Conservation (phyloP, 37 sponge, comb jelly and placozoan genomes). For the Theonella swinhoei region DNA sequence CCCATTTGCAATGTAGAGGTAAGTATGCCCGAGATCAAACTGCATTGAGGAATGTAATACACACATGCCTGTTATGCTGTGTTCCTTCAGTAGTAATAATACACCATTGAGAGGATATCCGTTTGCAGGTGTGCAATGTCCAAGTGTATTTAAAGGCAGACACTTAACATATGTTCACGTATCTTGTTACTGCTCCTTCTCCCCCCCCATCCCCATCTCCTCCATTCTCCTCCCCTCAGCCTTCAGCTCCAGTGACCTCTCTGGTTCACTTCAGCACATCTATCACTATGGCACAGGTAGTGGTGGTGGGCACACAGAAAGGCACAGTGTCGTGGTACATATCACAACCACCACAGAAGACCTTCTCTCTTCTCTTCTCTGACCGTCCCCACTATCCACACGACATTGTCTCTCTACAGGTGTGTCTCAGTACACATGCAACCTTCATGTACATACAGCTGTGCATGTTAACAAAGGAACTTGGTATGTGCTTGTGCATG, state of each 20-base stretch:
- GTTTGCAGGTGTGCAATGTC: too few relatives aligned
- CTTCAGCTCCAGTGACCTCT: constrained; percentile 20
- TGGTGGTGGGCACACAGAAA: constrained; percentile 47
- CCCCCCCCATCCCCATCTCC: background rate
- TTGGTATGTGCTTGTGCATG: background rate
- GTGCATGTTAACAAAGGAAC: too few relatives aligned
- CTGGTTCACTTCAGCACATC: constrained; percentile 65
- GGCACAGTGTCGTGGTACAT: constrained; percentile 73
- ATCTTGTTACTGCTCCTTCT: background rate
- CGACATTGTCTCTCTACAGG: constrained; percentile 43
- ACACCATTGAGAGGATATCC: too few relatives aligned
- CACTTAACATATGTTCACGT: too few relatives aligned
- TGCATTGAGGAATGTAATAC: background rate
- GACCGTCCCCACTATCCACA: constrained; percentile 25
- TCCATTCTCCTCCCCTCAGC: background rate
- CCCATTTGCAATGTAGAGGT: constrained; percentile 11
- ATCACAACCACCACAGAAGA: constrained; percentile 64
- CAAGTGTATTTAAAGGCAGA: too few relatives aligned
- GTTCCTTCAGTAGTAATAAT: too few relatives aligned
- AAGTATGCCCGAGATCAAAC: too few relatives aligned
- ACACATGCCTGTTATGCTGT: too few relatives aligned
- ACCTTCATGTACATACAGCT: too few relatives aligned
- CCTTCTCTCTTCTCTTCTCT: constrained; percentile 46
- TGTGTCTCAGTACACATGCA: too few relatives aligned
- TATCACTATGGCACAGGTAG: constrained; percentile 51